phyloP scores from a whole-genome alignment of 2,113 vertebrate species.

The Crotalus viridis region DNA sequence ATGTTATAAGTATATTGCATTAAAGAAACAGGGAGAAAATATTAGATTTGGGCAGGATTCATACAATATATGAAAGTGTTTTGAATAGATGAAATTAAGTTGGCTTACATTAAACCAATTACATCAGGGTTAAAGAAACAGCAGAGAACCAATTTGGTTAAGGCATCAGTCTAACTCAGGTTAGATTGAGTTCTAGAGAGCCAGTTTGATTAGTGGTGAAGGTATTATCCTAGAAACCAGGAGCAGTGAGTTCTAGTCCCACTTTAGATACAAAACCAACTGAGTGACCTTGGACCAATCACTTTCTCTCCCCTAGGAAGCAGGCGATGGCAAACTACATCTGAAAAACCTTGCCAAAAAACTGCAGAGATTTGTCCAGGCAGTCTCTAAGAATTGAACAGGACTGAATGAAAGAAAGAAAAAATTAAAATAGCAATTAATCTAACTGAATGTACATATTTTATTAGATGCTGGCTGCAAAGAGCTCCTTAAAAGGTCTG shows the following conservation, averaged over 20 bases:
- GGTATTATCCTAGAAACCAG: background rate
- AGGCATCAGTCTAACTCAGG: background rate
- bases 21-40: background rate
- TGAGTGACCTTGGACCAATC: background rate
- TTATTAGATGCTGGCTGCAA: background rate
- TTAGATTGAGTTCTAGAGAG: background rate
- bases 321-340: background rate
- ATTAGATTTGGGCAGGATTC: background rate
- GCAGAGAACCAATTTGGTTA: background rate
- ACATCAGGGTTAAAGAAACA: background rate
- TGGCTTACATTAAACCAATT: background rate
- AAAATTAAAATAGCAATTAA: background rate
- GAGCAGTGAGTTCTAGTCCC: background rate
- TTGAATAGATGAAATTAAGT: background rate
- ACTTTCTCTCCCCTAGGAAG: background rate
- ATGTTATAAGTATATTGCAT: background rate
- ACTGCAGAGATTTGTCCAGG: background rate
- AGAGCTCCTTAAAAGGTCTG: background rate
- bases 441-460: background rate
- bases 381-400: background rate
- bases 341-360: background rate
- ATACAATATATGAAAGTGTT: background rate
- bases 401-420: background rate
- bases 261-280: background rate
- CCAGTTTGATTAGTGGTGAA: background rate